These are phyloP conservation scores for Manacus vitellinus DNA, from an alignment of 2,113 vertebrate species.

Conservation along the genomic window DNA sequence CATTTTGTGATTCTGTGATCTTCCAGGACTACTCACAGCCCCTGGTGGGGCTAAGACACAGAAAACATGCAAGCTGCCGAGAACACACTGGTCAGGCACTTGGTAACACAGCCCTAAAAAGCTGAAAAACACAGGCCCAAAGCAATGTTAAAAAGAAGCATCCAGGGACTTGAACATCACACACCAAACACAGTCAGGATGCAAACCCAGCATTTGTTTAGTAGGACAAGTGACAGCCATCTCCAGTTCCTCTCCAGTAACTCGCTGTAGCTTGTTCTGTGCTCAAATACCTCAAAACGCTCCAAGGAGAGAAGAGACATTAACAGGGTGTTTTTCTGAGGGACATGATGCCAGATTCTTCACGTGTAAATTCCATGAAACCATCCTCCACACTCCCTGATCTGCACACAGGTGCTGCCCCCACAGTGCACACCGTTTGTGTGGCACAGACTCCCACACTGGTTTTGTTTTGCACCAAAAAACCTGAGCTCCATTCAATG, in stretches of 20 bases:
- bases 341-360: background rate
- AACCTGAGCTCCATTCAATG: fast-evolving
- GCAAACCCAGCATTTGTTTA: background rate
- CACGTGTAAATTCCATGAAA: background rate
- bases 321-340: background rate
- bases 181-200: background rate
- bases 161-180: background rate
- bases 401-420: background rate
- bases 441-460: background rate
- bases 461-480: background rate
- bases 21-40: background rate
- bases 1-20: background rate
- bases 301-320: background rate
- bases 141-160: background rate
- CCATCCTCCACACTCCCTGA: background rate
- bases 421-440: too few relatives aligned
- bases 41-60: background rate
- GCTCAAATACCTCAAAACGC: background rate
- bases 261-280: background rate
- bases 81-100: background rate
- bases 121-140: background rate
- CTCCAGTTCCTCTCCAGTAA: background rate
- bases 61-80: background rate
- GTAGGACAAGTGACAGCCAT: background rate
- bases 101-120: background rate